Conservation (phyloP, 1,140 invertebrate genomes). For the Heterodera carotae region DNA sequence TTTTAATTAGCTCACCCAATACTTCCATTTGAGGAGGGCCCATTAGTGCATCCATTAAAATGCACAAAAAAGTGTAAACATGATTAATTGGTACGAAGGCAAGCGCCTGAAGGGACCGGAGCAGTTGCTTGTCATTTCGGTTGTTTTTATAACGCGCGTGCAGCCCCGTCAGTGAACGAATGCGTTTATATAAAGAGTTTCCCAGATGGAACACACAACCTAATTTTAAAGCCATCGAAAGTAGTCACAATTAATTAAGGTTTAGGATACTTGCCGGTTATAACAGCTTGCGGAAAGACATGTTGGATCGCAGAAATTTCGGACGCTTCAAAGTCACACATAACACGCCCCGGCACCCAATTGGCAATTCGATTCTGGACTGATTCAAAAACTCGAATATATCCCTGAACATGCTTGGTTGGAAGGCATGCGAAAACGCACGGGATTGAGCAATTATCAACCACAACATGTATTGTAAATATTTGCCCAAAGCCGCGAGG, state of each 20-base stretch:
- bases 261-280: background rate
- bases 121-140: background rate
- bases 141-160: background rate
- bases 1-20: background rate
- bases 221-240: no score
- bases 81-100: conserved; percentile 15
- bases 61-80: conserved; percentile 20
- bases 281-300: background rate
- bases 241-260: background rate
- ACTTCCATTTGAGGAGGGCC: conserved; percentile 1
- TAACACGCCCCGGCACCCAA: background rate
- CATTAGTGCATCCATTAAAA: conserved; percentile 15
- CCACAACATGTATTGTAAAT: conserved; percentile 5
- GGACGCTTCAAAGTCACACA: conserved; percentile 17
- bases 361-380: background rate
- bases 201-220: conserved; percentile 14
- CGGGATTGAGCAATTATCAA: background rate
- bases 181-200: conserved; percentile 4
- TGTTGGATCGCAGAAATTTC: background rate
- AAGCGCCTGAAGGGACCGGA: conserved; percentile 15
- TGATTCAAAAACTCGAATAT: background rate
- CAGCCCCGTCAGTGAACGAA: background rate
- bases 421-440: conserved; percentile 13
- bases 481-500: conserved; percentile 8
- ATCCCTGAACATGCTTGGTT: conserved; percentile 1